Evolutionary conservation across 2,888 invertebrate genomes (phyloP).

Genomic region (Busseola fusca): DNA sequence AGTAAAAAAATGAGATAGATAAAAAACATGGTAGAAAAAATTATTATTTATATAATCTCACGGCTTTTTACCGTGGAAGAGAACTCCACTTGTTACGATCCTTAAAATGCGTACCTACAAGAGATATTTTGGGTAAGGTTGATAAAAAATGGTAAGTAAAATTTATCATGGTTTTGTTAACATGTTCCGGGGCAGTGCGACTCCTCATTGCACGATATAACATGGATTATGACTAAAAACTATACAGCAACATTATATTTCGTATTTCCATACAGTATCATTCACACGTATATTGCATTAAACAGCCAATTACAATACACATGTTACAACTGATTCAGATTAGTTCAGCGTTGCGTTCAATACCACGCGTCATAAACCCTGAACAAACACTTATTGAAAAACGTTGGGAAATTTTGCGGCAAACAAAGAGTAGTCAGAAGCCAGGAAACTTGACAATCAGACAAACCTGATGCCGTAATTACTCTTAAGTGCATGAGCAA

Average conservation of each 20-base stretch:
- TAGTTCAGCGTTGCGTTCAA: constrained; percentile 42
- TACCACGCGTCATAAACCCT: constrained; percentile 14
- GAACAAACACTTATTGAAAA: constrained; percentile 20
- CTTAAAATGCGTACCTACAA: not conserved
- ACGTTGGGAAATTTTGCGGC: not conserved
- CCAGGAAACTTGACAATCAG: not conserved
- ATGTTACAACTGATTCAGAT: constrained; percentile 39
- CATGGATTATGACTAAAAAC: not conserved
- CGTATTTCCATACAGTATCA: not conserved
- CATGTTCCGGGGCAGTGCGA: too few species aligned
- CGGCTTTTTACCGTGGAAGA: not conserved
- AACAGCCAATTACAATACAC: constrained; percentile 23
- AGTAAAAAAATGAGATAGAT: not conserved
- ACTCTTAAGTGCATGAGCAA: not conserved
- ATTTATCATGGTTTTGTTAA: not conserved
- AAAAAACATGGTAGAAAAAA: not conserved
- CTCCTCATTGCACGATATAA: not conserved
- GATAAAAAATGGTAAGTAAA: not conserved
- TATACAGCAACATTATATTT: not conserved
- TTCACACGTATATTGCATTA: constrained; percentile 25
- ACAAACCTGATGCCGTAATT: not conserved
- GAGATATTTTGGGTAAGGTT: not conserved
- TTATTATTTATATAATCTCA: not conserved
- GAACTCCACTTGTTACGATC: too few species aligned
- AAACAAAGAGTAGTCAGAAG: not conserved